These are phyloP conservation scores for Henricia sp. DNA, from an alignment of 53 echinoderm and acorn worm genomes.

Conservation along the genomic window DNA sequence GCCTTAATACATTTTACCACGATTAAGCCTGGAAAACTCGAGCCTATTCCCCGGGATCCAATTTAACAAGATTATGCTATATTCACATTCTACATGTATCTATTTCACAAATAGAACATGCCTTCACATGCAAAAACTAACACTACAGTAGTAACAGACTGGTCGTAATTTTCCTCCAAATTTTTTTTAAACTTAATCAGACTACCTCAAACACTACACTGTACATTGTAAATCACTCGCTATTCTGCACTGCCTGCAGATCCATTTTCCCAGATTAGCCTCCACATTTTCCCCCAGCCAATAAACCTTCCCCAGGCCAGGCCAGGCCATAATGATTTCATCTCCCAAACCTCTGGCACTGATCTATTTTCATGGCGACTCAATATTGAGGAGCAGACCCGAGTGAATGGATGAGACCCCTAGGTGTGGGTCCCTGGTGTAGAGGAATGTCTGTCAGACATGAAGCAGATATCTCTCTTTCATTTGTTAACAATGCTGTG, in stretches of 20 bases:
- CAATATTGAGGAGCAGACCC: background rate
- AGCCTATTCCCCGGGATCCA: no score
- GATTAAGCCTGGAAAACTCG: no score
- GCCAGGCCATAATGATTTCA: slow-evolving; percentile 11
- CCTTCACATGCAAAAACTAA: background rate
- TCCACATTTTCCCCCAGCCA: background rate
- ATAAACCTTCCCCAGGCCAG: slow-evolving; percentile 25
- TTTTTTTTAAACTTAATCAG: slow-evolving; percentile 20
- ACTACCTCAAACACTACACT: slow-evolving; percentile 3
- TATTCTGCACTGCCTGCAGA: background rate
- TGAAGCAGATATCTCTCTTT: slow-evolving; percentile 27
- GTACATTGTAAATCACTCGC: slow-evolving; percentile 20
- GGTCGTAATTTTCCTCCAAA: background rate
- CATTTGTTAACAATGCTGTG: slow-evolving; percentile 6
- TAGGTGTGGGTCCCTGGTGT: background rate
- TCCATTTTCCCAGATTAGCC: slow-evolving; percentile 3
- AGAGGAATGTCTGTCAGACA: slow-evolving; percentile 20
- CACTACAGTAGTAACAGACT: no score
- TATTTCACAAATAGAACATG: no score
- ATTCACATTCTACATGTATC: no score
- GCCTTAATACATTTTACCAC: no score
- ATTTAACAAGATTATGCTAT: no score
- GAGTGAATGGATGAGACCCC: slow-evolving; percentile 21
- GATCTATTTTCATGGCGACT: slow-evolving; percentile 39
- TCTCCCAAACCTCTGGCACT: slow-evolving; percentile 25